Evolutionary conservation across 2,113 vertebrate species (phyloP).

Genomic region (Halcyon malimbica): DNA sequence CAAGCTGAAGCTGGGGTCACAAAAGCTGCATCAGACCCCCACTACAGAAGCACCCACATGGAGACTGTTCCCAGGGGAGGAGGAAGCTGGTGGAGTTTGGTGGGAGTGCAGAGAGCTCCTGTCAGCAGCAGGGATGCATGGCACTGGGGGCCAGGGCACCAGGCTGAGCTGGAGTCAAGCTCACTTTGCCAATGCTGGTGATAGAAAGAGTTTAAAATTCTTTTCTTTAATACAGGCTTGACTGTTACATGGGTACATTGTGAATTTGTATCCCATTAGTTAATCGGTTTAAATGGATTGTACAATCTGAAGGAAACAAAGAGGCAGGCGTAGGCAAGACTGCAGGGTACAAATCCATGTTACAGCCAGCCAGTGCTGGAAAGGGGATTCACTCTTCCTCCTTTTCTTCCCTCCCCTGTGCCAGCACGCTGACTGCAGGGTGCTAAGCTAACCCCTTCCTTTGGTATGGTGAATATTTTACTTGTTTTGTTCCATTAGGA

Average conservation of each 20-base stretch:
- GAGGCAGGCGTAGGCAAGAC: neutral
- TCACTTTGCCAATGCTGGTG: neutral
- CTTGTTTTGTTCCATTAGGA: neutral
- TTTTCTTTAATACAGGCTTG: neutral
- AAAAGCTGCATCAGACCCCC: neutral
- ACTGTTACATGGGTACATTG: neutral
- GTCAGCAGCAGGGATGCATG: neutral
- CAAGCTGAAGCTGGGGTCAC: neutral
- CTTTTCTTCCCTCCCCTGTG: neutral
- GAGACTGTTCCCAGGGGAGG: neutral
- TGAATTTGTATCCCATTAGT: neutral
- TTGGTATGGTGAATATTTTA: neutral
- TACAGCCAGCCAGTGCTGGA: neutral
- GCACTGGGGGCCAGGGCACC: neutral
- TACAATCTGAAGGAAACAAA: slow-evolving; percentile 12
- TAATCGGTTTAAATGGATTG: neutral
- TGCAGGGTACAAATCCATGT: neutral
- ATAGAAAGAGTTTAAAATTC: neutral
- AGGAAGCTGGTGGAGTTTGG: neutral
- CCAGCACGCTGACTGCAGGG: neutral
- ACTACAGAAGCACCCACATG: rapidly evolving
- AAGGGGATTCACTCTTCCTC: neutral
- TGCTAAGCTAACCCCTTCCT: neutral
- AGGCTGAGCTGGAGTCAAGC: neutral
- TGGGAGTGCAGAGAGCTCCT: neutral